Conservation (phyloP, 1,140 invertebrate genomes). For the Lasioglossum albipes region DNA sequence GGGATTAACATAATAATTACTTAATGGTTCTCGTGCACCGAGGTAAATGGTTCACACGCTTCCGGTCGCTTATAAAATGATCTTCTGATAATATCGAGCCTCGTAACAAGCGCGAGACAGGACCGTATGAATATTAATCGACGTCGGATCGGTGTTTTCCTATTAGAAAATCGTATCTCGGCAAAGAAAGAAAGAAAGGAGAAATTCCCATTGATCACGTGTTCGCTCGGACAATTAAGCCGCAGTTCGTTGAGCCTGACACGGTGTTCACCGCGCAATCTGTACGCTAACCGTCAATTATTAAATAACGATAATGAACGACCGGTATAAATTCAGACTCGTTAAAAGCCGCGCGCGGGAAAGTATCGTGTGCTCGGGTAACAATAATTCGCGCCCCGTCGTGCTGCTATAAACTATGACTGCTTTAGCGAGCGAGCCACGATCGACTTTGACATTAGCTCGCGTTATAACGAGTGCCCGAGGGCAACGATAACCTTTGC, state of each 20-base stretch:
- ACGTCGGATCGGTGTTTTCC: neutral
- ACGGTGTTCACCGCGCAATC: constrained; percentile 2
- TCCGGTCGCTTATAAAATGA: no score
- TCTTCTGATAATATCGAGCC: no score
- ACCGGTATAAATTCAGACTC: constrained; percentile 25
- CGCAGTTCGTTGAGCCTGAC: neutral
- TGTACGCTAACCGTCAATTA: constrained; percentile 21
- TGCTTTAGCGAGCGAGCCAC: constrained; percentile 18
- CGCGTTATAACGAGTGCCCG: constrained; percentile 36
- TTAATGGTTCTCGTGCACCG: no score
- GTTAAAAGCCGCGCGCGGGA: constrained; percentile 23
- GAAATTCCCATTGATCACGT: constrained; percentile 3
- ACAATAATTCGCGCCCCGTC: constrained; percentile 46
- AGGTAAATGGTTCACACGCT: no score
- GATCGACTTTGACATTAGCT: constrained; percentile 56
- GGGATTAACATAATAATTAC: no score
- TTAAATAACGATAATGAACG: constrained; percentile 42
- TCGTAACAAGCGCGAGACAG: neutral
- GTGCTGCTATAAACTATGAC: constrained; percentile 40
- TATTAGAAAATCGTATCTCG: constrained; percentile 18
- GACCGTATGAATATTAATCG: constrained; percentile 1
- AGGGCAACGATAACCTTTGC: constrained; percentile 50
- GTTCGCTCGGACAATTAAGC: constrained; percentile 17
- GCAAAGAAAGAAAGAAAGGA: neutral
- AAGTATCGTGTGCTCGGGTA: constrained; percentile 34